Evolutionary conservation across 2,888 invertebrate genomes (phyloP), one percentile per base, ranked within the genome.

Genomic region (Lasioglossum lativentre): DNA sequence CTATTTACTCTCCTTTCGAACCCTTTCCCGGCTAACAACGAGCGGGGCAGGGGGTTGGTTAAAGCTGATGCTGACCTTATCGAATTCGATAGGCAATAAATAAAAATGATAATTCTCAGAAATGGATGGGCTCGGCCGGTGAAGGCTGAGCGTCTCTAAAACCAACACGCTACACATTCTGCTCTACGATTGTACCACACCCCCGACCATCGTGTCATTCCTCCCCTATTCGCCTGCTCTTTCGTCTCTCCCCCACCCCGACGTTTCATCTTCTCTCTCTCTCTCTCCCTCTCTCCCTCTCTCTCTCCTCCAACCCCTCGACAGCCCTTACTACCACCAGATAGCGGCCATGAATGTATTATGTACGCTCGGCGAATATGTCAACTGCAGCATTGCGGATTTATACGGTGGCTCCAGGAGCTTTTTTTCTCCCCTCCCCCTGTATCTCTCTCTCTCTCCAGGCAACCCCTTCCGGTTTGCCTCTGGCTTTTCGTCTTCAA

Each of bases 341-440:
- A 68, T 68, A 68, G 30, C 66, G 70, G 38, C 78, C 92, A 94
- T 93, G 92, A 93, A 94, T 93, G 94, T 92, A 93, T 94, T 94
- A 94, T 92, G 89, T 91, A 91, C 93, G 92, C 92, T 89, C 86
- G 91, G 89, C 91, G 93, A 93, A 93, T 93, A 93, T 93, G 94
- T 94, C 94, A 94, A 94, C 93, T 93, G 92, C 94, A 93, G 93
- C 92, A 86, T 90, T 87, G 85, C 91, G 88, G 86, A 90, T 92
- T 91, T 90, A 92, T 90, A 85, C 88, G 81, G 80, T 81, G 38
- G 30, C 70, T 78, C 52, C 56, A n/a, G 77, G 73, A 71, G 42
- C 47, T 19, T 66, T 68, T 30, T 34, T 38, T 34, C 38, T 68
- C 23, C 19, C n/a, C 2, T 4, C 4, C 23, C 4, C n/a, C n/a